These are phyloP conservation scores for Synergus laeviventris DNA, from an alignment of 2,888 invertebrate genomes.

Conservation along the genomic window DNA sequence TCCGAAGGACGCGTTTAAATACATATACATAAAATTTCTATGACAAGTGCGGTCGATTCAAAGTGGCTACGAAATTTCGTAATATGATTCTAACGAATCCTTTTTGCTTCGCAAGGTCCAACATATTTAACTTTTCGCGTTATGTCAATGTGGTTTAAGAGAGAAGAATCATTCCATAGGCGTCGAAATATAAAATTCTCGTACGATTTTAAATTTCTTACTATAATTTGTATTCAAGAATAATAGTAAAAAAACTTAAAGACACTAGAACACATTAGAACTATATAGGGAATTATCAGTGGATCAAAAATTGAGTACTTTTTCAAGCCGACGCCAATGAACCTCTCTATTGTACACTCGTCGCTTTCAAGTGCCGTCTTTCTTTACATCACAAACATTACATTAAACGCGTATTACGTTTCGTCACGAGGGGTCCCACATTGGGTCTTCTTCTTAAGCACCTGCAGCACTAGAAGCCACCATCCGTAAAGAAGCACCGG, in stretches of 20 bases:
- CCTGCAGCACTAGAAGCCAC: slow-evolving; percentile 26
- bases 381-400: slow-evolving; percentile 32
- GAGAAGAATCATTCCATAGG: slow-evolving; percentile 22
- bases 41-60: not conserved
- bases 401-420: slow-evolving; percentile 17
- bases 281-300: not conserved
- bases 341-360: not conserved
- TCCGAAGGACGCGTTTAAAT: not conserved
- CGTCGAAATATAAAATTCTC: not conserved
- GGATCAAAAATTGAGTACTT: not conserved
- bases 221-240: not conserved
- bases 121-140: slow-evolving; percentile 6
- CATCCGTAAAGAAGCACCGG: slow-evolving; percentile 29
- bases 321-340: not conserved
- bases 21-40: not conserved
- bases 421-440: slow-evolving; percentile 19
- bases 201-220: not conserved
- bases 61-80: slow-evolving; percentile 3
- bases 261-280: no score
- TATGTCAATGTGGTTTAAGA: slow-evolving; percentile 1
- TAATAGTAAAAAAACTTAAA: not conserved
- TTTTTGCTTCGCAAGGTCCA: not conserved
- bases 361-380: slow-evolving; percentile 13
- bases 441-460: slow-evolving; percentile 18
- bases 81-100: slow-evolving; percentile 31